Base-by-base conservation (phyloP, 2,888 invertebrate genomes). In the Pseudanteris insignis region DNA sequence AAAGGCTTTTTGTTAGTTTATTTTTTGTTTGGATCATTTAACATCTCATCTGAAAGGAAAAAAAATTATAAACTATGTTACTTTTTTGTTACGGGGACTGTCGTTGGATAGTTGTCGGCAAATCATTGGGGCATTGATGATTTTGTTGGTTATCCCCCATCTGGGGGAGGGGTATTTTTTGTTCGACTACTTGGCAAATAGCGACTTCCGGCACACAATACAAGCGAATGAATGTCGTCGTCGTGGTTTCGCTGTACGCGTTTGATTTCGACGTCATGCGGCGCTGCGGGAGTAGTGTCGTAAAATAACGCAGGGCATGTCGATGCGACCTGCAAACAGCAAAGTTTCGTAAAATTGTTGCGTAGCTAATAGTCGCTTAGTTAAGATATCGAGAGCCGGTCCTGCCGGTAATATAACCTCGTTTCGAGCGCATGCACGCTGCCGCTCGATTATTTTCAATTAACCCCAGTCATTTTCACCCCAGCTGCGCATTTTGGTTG, bases 131-230 rank as follows among this genome's bases (percentile, higher is more conserved):
- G 18, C 18, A 6, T 18, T 18, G 6, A 18, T 18, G 4, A 18
- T 4, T 21, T 47, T 30, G 36, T 47, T 37, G 37, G 47, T 47
- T 47, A 37, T 13, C 30, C 18, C 18, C 18, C 18, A 6, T 18
- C 4, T 3, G 6, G 18, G 26, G 26, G 18, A 6, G 6, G 18
- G 26, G 26, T n/a, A 7, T 9, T 2, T 30, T 53, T 53, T 47
- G 29, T 53, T 29, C 37, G 37, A 53, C 24, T 30, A 41, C 50
- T 40, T 46, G 18, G 54, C 43, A 48, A 53, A 53, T 54, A 37
- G 15, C 48, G 25, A 60, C 60, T 54, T 60, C 60, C 60, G 60
- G 53, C 38, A 34, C n/a, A n/a, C 11, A 46, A 6, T 18, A 21
- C 34, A 29, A 12, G 13, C 29, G 46, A 14, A 37, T 32, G 32